Percentiles rank a stretch among this genome's conserved stretches.
Conservation (phyloP, 2,888 invertebrate genomes). For the Galeopsomyia nigrocyanea region DNA sequence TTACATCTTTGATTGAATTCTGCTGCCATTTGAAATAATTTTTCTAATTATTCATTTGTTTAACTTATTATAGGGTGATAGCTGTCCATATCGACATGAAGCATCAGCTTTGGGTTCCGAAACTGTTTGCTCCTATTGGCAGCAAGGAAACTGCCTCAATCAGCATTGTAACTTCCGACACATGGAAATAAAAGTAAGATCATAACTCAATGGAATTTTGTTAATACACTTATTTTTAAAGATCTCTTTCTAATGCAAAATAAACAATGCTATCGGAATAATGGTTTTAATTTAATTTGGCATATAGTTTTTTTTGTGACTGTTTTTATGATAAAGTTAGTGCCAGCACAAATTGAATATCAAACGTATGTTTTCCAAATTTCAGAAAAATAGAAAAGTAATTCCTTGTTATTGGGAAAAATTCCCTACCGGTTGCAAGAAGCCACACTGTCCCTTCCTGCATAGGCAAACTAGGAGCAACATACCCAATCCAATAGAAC, state of each 20-base stretch:
- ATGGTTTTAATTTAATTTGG: not conserved
- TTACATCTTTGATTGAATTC: not conserved
- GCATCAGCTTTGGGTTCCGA: conserved; percentile 86
- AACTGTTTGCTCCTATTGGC: conserved; percentile 85
- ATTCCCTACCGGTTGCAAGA: conserved; percentile 87
- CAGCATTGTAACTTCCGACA: conserved; percentile 86
- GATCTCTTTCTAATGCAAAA: conserved; percentile 18
- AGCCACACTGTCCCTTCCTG: conserved; percentile 87
- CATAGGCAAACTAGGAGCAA: conserved; percentile 70
- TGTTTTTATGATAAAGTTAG: not conserved
- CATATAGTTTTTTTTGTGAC: too few relatives aligned
- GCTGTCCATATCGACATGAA: conserved; percentile 87
- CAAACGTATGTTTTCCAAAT: conserved; percentile 41
- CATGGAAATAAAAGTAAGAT: conserved; percentile 84
- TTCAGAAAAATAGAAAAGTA: conserved; percentile 84
- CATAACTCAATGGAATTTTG: conserved; percentile 27
- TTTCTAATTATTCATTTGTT: conserved; percentile 11
- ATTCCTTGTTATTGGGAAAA: conserved; percentile 91
- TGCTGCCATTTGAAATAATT: conserved; percentile 15
- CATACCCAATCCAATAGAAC: conserved; percentile 56
- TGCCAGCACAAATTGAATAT: too few relatives aligned
- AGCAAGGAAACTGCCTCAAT: conserved; percentile 84
- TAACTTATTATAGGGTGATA: conserved; percentile 75
- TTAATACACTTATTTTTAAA: conserved; percentile 10
- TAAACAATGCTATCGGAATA: not conserved